These are phyloP conservation scores for Myanophis thanlyinensis DNA, from an alignment of 2,113 vertebrate species.

Conservation along the genomic window DNA sequence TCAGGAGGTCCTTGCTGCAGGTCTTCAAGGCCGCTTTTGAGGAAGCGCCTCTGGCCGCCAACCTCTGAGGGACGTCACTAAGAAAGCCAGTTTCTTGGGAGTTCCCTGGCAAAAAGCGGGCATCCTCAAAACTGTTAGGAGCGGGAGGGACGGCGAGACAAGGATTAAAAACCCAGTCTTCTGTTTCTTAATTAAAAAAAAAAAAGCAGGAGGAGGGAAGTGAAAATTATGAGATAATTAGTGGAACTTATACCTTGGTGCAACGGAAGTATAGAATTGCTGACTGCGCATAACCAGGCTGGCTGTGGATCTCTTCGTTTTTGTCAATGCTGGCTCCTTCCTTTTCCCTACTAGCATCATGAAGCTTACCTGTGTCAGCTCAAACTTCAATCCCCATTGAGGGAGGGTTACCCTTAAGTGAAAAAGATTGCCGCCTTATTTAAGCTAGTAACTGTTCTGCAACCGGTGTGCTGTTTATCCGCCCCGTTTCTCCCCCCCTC, in stretches of 20 bases:
- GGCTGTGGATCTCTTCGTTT: neutral
- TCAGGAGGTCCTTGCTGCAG: constrained; percentile 56
- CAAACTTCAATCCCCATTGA: neutral
- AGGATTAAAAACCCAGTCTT: neutral
- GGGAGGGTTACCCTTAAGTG: neutral
- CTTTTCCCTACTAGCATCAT: neutral
- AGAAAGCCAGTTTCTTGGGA: neutral
- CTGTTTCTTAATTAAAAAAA: too few species aligned
- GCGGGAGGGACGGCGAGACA: neutral
- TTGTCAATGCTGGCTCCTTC: neutral
- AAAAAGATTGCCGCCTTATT: neutral
- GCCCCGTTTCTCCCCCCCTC: neutral
- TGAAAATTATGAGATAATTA: neutral
- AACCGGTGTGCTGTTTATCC: neutral
- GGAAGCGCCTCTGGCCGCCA: neutral
- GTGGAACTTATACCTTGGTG: neutral
- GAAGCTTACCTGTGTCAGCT: neutral
- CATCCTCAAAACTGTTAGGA: fast-evolving
- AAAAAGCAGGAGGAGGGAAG: too few species aligned
- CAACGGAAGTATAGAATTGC: neutral
- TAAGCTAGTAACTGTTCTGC: neutral
- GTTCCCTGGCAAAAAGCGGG: neutral
- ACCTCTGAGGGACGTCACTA: neutral
- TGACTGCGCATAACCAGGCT: neutral
- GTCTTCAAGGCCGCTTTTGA: constrained; percentile 21